phyloP scores from a whole-genome alignment of 2,888 invertebrate genomes.

The Drosophila birchii region DNA sequence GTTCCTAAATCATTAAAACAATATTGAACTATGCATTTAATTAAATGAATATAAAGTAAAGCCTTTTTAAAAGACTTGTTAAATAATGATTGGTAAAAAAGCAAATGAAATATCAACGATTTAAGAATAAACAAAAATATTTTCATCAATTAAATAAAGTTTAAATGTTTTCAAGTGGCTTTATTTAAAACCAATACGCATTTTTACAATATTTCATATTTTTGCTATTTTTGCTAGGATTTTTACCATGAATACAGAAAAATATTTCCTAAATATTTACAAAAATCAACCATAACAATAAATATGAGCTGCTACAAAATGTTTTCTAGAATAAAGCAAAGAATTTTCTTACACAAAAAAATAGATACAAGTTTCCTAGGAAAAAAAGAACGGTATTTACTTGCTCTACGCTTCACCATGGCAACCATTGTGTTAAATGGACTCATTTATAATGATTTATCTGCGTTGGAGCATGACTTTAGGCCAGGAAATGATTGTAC shows the following conservation, averaged over 20 bases:
- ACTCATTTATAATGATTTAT: constrained; percentile 39
- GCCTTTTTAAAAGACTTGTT: rapidly evolving
- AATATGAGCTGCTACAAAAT: not conserved
- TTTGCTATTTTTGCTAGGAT: too few relatives aligned
- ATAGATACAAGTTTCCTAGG: not conserved
- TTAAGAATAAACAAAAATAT: not conserved
- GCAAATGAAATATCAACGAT: not conserved
- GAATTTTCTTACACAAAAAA: not conserved
- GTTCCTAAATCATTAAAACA: not conserved
- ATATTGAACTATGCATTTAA: not conserved
- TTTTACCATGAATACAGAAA: too few relatives aligned
- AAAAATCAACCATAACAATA: not conserved
- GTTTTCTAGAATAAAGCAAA: not conserved
- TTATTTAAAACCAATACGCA: too few relatives aligned
- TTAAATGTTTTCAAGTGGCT: too few relatives aligned
- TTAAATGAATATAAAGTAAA: not conserved
- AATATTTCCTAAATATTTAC: too few relatives aligned
- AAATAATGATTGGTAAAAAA: not conserved
- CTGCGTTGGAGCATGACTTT: constrained; percentile 17
- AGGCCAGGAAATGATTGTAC: constrained; percentile 21
- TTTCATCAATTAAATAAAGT: not conserved
- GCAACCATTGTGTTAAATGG: constrained; percentile 3
- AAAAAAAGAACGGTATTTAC: not conserved
- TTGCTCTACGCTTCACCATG: not conserved
- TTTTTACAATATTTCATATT: too few relatives aligned